Percentiles rank a stretch among this genome's conserved stretches.
These are phyloP conservation scores for Gavialis gangeticus DNA, from an alignment of 2,113 vertebrate genomes.

Conservation along the genomic window DNA sequence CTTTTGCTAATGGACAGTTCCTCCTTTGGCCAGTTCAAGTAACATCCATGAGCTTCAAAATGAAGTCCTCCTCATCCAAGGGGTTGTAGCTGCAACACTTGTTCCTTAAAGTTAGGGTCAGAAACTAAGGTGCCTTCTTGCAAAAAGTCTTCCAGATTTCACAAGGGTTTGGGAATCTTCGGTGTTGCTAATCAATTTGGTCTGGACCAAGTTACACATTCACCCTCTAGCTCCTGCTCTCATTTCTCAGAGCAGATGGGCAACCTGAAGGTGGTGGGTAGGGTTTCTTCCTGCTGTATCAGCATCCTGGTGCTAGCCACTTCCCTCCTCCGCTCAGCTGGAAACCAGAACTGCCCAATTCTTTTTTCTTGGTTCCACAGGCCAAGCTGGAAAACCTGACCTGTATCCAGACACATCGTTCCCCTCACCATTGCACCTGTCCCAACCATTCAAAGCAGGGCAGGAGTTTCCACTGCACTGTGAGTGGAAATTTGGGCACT, in stretches of 20 bases:
- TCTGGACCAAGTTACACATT: neutral
- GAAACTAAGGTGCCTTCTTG: neutral
- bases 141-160: neutral
- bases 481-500: neutral
- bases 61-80: neutral
- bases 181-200: neutral
- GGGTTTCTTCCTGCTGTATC: neutral
- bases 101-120: neutral
- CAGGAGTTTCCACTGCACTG: no score
- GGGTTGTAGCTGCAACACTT: neutral
- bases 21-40: neutral
- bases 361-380: neutral
- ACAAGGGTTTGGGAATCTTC: neutral
- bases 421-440: neutral
- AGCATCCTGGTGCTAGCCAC: neutral
- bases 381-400: neutral
- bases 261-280: neutral
- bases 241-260: neutral
- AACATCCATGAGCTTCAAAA: neutral
- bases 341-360: neutral
- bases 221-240: neutral
- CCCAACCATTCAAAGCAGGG: neutral
- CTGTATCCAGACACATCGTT: neutral
- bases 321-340: neutral
- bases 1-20: neutral